A percentile compares a stretch with the other conserved stretches of the same genome.
Conservation (phyloP, 2,113 vertebrate species). For the Puma concolor region DNA sequence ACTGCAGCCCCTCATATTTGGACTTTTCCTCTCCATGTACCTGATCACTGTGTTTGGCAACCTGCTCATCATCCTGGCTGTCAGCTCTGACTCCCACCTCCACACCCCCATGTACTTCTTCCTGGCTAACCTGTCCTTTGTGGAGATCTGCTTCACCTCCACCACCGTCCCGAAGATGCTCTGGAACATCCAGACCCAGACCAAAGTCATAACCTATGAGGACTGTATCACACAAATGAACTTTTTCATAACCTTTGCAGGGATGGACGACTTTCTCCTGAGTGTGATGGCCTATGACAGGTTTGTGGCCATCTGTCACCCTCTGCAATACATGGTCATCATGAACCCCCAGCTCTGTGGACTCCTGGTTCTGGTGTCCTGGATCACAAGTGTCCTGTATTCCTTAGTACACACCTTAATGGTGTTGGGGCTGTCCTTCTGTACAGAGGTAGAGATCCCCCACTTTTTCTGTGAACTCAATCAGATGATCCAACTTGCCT, state of each 20-base stretch:
- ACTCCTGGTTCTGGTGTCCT: not conserved
- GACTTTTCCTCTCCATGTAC: not conserved
- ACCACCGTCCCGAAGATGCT: not conserved
- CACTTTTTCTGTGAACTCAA: too few relatives aligned
- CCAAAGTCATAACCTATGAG: too few relatives aligned
- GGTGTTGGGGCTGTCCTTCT: too few relatives aligned
- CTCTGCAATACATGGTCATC: not conserved
- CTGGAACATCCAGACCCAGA: not conserved
- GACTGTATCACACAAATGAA: too few relatives aligned
- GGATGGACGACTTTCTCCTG: not conserved
- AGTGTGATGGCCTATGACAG: not conserved
- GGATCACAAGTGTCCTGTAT: not conserved
- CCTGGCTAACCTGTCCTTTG: not conserved
- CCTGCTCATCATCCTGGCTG: not conserved
- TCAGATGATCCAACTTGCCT: too few relatives aligned
- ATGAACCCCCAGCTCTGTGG: not conserved
- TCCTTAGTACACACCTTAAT: not conserved
- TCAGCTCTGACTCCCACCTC: too few relatives aligned
- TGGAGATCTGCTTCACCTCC: not conserved
- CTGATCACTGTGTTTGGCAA: not conserved
- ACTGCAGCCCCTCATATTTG: not conserved
- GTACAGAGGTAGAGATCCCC: too few relatives aligned
- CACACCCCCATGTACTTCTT: not conserved
- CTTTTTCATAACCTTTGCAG: too few relatives aligned
- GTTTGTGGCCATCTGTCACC: not conserved